Percentiles rank a stretch among this genome's conserved stretches.
These are phyloP conservation scores for Amiota mariae DNA, from an alignment of 2,888 invertebrate genomes.

Conservation along the genomic window DNA sequence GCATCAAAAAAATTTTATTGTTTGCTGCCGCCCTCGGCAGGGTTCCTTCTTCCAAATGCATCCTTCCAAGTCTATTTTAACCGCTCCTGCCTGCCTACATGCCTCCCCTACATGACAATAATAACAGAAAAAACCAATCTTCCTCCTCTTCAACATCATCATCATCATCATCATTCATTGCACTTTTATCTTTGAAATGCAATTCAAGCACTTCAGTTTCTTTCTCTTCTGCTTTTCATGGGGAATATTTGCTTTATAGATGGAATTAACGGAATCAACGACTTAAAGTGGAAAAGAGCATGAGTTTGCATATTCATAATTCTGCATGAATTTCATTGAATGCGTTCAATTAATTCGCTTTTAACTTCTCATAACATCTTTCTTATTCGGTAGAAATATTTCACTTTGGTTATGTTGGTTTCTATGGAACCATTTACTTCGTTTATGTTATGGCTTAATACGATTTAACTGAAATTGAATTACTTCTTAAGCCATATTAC, in stretches of 20 bases:
- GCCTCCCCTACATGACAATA: not conserved
- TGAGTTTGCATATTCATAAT: slow-evolving; percentile 21
- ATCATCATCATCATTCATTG: not conserved
- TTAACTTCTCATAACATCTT: too few relatives aligned
- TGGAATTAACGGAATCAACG: not conserved
- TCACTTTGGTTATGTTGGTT: too few relatives aligned
- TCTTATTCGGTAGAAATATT: too few relatives aligned
- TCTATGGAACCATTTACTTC: too few relatives aligned
- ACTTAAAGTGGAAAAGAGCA: not conserved
- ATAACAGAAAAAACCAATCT: not conserved
- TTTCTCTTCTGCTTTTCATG: not conserved
- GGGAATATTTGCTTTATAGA: not conserved
- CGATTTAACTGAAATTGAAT: too few relatives aligned
- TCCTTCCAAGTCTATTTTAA: too few relatives aligned
- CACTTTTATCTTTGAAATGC: slow-evolving; percentile 24
- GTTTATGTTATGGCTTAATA: too few relatives aligned
- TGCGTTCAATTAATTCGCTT: not conserved
- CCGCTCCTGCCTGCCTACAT: too few relatives aligned
- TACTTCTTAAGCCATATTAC: too few relatives aligned
- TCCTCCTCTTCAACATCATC: too few relatives aligned
- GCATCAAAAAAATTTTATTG: not conserved
- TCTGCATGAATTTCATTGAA: slow-evolving; percentile 10
- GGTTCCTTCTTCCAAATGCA: too few relatives aligned
- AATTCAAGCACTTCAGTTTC: slow-evolving; percentile 13
- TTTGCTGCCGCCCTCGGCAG: not conserved